Conservation (phyloP, 2,888 invertebrate species). For the Cephus spinipes region DNA sequence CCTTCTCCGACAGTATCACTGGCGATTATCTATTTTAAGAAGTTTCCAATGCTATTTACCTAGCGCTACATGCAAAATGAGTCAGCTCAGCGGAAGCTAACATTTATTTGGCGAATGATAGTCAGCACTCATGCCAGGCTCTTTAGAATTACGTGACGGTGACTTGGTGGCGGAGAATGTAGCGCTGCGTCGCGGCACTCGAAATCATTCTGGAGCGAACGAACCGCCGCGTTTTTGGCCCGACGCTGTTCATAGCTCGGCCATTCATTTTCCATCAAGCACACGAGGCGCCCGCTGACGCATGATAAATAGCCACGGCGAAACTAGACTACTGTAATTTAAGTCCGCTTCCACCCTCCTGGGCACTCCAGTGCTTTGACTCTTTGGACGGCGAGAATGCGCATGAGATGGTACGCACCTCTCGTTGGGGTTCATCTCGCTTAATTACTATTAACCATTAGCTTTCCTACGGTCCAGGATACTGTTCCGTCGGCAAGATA, state of each 20-base stretch:
- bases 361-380: neutral
- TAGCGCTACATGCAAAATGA: neutral
- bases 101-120: neutral
- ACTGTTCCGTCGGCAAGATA: neutral
- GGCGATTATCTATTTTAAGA: neutral
- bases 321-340: constrained; percentile 1
- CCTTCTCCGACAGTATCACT: neutral
- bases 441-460: neutral
- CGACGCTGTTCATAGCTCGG: neutral
- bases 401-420: neutral
- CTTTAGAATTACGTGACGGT: neutral
- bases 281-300: neutral
- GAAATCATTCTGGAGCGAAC: neutral
- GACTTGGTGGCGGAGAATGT: neutral
- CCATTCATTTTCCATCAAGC: neutral
- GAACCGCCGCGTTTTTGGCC: neutral
- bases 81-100: neutral
- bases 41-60: neutral
- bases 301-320: constrained; percentile 6
- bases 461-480: neutral
- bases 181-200: neutral
- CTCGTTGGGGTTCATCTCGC: neutral
- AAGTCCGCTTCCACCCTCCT: neutral
- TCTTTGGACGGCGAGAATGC: neutral
- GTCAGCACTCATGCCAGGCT: neutral